phyloP scores from a whole-genome alignment of 1,140 invertebrate genomes.

The Araneus ventricosus region DNA sequence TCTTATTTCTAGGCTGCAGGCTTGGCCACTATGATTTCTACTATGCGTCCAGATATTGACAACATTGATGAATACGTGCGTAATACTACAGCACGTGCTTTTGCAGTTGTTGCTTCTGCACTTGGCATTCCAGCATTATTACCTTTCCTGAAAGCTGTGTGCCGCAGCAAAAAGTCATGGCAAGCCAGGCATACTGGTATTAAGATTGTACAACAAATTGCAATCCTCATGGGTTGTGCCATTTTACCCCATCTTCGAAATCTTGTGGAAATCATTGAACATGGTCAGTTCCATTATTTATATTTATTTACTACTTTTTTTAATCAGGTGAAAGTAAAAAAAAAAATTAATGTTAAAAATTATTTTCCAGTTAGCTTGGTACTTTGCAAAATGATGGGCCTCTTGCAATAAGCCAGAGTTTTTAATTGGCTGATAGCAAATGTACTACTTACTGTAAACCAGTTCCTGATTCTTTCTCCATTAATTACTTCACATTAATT shows the following conservation, averaged over 20 bases:
- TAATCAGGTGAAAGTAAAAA: no score
- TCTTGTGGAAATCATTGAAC: constrained; percentile 99
- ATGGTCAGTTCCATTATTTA: constrained; percentile 84
- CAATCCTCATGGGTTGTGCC: constrained; percentile 99
- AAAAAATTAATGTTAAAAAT: no score
- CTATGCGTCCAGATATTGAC: constrained; percentile 99
- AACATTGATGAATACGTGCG: constrained; percentile 99
- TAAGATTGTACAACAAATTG: constrained; percentile 99
- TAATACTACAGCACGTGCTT: constrained; percentile 99
- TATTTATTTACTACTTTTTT: no score
- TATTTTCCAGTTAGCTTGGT: no score
- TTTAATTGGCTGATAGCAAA: no score
- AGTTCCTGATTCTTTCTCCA: no score
- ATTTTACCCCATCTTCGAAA: constrained; percentile 98
- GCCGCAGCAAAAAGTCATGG: constrained; percentile 99
- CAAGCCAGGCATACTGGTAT: constrained; percentile 99
- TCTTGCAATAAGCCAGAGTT: no score
- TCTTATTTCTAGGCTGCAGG: constrained; percentile 90
- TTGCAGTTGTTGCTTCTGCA: constrained; percentile 99
- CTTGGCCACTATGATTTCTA: constrained; percentile 99
- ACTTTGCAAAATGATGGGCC: no score
- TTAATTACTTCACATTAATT: no score
- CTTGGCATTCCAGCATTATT: constrained; percentile 97
- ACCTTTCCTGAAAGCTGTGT: constrained; percentile 99
- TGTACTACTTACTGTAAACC: no score